Percentiles rank a stretch among this genome's conserved stretches.
Evolutionary conservation across 2,797 vertebrate species (phyloP).

Genomic region (Helostoma temminkii): DNA sequence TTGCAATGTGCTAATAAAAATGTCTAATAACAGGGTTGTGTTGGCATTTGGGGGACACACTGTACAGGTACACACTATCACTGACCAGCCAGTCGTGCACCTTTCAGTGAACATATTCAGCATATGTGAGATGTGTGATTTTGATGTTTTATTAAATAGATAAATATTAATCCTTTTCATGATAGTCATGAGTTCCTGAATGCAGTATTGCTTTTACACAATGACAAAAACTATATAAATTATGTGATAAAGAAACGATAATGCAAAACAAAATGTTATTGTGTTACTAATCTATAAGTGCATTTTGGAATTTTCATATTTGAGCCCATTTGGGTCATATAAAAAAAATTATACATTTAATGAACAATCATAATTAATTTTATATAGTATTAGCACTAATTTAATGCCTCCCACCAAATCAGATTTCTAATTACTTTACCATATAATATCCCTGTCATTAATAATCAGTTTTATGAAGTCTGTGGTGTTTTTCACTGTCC

Average conservation of each 20-base stretch:
- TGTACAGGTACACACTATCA: conserved; percentile 4
- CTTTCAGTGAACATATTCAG: conserved; percentile 6
- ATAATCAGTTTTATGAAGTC: not conserved
- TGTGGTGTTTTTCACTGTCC: not conserved
- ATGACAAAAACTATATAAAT: not conserved
- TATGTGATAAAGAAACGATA: not conserved
- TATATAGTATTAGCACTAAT: not conserved
- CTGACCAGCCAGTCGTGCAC: not conserved
- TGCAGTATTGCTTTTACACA: not conserved
- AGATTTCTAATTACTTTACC: not conserved
- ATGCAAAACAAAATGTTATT: not conserved
- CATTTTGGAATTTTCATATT: no score
- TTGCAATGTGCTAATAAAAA: conserved; percentile 9
- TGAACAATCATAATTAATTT: not conserved
- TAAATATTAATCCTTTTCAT: not conserved
- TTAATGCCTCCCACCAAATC: not conserved
- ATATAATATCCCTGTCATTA: not conserved
- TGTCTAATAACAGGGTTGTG: conserved; percentile 7
- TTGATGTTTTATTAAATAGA: not conserved
- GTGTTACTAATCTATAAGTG: not conserved
- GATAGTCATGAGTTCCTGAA: not conserved
- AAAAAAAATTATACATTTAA: no score
- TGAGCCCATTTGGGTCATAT: not conserved
- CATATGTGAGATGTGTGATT: not conserved
- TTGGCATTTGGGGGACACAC: not conserved